Percentiles rank a stretch among this genome's conserved stretches.
These are phyloP conservation scores for Andricus curvator DNA, from an alignment of 2,888 invertebrate genomes.

Conservation along the genomic window DNA sequence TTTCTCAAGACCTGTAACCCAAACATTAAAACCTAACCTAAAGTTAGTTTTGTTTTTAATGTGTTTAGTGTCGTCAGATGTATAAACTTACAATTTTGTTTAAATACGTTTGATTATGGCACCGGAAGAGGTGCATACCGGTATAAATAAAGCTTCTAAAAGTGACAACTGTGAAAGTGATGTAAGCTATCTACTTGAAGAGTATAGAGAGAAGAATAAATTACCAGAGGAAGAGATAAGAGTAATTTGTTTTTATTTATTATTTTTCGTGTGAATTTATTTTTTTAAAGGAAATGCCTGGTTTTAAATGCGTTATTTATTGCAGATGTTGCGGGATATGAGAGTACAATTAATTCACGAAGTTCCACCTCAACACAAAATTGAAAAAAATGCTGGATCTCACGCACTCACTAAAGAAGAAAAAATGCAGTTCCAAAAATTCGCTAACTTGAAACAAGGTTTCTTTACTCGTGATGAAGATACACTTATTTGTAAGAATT, in stretches of 20 bases:
- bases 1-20: neutral
- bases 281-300: neutral
- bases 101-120: neutral
- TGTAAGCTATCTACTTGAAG: neutral
- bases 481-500: slow-evolving; percentile 64
- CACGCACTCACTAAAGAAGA: slow-evolving; percentile 52
- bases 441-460: slow-evolving; percentile 61
- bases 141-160: neutral
- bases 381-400: slow-evolving; percentile 62
- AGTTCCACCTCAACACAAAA: slow-evolving; percentile 66
- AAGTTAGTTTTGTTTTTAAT: neutral
- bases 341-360: slow-evolving; percentile 60
- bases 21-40: neutral
- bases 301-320: slow-evolving; percentile 3
- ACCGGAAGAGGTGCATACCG: neutral
- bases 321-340: slow-evolving; percentile 62
- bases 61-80: neutral
- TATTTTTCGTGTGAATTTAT: neutral
- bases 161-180: neutral
- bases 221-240: neutral
- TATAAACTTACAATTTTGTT: neutral
- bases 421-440: slow-evolving; percentile 58
- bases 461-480: slow-evolving; percentile 63
- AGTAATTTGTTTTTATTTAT: neutral
- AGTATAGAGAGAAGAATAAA: neutral